Evolutionary conservation across 2,797 vertebrate genomes (phyloP), one percentile per base, ranked within the genome.

Genomic region (Enteromius argenteus): DNA sequence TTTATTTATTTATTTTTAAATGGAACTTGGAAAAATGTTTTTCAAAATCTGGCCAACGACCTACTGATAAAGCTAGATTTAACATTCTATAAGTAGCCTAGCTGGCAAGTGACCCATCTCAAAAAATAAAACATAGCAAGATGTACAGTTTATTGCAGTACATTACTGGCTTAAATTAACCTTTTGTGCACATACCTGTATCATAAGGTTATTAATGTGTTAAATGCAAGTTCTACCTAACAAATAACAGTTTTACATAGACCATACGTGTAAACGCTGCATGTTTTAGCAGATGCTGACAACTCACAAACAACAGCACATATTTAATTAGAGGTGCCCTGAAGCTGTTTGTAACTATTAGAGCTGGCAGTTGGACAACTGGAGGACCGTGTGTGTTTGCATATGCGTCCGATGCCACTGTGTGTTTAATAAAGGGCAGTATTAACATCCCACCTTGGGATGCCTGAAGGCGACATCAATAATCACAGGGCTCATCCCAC

Each of bases 301-400:
- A 93, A 90, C 86, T 89, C 87, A 92, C 88, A 91, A 91, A 93
- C 91, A 91, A 88, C 86, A 86, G 88, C 49, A 85, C 89, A 91
- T 81, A 87, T 93, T 93, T 92, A 93, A 94, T 94, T 93, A 93
- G 85, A 91, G 88, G 88, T 68, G 77, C 84, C 93, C 90, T 89
- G 80, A 83, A 92, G 91, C 92, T 93, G 91, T 92, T 92, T 91
- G 89, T 87, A 44, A 56, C 88, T 85, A 66, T 75, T 13, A 83
- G 37, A 60, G 37, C 27, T 58, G 60, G 77, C 77, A 73, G 56
- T 60, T 66, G 73, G 73, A 83, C 64, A 77, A 69, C 62, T 44
- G 37, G 49, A 77, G 73, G 46, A 17, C 85, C 42, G 23, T 77
- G 76, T 81, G 64, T 73, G 46, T 85, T 66, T 80, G 72, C 58